Evolutionary conservation across 2,113 vertebrate species (phyloP).

Genomic region (Crypturellus undulatus): DNA sequence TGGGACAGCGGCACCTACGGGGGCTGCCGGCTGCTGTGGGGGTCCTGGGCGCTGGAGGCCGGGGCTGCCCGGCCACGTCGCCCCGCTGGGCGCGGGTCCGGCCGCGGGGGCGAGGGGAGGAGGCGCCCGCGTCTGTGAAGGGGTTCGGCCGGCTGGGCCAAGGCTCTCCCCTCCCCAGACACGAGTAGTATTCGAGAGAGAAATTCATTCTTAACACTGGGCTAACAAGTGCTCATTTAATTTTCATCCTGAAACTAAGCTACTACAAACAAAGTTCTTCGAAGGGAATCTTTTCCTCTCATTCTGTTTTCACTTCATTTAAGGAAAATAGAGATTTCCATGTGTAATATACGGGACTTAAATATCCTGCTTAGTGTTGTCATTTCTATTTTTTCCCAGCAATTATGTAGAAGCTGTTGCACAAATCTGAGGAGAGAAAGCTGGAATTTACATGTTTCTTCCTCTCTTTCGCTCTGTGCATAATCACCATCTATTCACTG

Average conservation of each 20-base stretch:
- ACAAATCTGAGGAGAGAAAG: not conserved
- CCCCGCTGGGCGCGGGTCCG: not conserved
- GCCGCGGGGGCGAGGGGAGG: not conserved
- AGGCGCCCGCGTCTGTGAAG: accelerated
- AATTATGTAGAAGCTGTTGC: slow-evolving; percentile 21
- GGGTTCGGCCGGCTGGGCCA: not conserved
- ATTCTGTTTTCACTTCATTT: slow-evolving; percentile 17
- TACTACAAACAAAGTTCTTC: slow-evolving; percentile 2
- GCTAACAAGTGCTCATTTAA: not conserved
- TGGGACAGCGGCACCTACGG: too few relatives aligned
- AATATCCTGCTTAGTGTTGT: slow-evolving; percentile 26
- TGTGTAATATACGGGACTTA: not conserved
- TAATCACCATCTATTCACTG: slow-evolving; percentile 16
- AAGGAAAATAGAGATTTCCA: slow-evolving; percentile 24
- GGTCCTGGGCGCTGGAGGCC: too few relatives aligned
- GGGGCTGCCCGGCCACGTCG: too few relatives aligned
- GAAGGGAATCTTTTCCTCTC: slow-evolving; percentile 18
- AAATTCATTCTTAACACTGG: not conserved
- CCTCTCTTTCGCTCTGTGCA: not conserved
- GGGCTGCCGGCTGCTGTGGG: too few relatives aligned
- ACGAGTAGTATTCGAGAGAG: not conserved
- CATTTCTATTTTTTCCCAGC: not conserved
- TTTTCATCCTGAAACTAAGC: slow-evolving; percentile 26
- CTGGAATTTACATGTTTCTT: slow-evolving; percentile 20
- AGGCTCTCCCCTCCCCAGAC: not conserved